Evolutionary conservation across 1,140 invertebrate genomes (phyloP).

Genomic region (Yoshiicerus persimilis): DNA sequence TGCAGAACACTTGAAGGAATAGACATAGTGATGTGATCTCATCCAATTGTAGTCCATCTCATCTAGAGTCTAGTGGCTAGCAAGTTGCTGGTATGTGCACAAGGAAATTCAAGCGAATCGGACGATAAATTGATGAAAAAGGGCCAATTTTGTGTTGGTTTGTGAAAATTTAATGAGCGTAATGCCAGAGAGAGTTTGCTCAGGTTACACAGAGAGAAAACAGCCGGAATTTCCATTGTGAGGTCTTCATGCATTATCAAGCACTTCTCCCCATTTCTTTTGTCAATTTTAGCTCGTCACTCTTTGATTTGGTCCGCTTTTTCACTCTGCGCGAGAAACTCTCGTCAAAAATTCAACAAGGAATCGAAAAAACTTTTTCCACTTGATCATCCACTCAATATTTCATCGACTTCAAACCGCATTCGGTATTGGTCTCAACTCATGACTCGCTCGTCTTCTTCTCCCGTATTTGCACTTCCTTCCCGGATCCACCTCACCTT

Average conservation of each 20-base stretch:
- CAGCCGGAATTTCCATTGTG: slow-evolving; percentile 8
- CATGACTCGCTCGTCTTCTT: slow-evolving; percentile 24
- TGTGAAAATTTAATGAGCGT: slow-evolving; percentile 47
- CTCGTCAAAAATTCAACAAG: slow-evolving; percentile 46
- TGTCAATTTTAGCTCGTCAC: slow-evolving; percentile 51
- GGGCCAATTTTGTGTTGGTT: slow-evolving; percentile 47
- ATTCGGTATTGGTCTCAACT: slow-evolving; percentile 45
- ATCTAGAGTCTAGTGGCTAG: slow-evolving; percentile 8
- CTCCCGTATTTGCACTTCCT: background rate
- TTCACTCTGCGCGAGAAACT: slow-evolving; percentile 39
- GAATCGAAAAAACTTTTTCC: slow-evolving; percentile 44
- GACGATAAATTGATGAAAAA: slow-evolving; percentile 50
- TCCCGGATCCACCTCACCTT: too few relatives aligned
- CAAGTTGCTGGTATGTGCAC: background rate
- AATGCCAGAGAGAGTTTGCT: slow-evolving; percentile 40
- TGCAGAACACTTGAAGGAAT: background rate
- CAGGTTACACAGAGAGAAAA: slow-evolving; percentile 14
- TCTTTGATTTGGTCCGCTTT: slow-evolving; percentile 49
- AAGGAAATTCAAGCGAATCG: slow-evolving; percentile 42
- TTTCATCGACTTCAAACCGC: slow-evolving; percentile 48
- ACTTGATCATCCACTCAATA: slow-evolving; percentile 47
- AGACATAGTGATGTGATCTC: background rate
- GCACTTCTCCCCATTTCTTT: slow-evolving; percentile 46
- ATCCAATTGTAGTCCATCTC: slow-evolving; percentile 3
- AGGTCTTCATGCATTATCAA: slow-evolving; percentile 48